Conservation (phyloP, 2,113 vertebrate species). For the Scopus umbretta region DNA sequence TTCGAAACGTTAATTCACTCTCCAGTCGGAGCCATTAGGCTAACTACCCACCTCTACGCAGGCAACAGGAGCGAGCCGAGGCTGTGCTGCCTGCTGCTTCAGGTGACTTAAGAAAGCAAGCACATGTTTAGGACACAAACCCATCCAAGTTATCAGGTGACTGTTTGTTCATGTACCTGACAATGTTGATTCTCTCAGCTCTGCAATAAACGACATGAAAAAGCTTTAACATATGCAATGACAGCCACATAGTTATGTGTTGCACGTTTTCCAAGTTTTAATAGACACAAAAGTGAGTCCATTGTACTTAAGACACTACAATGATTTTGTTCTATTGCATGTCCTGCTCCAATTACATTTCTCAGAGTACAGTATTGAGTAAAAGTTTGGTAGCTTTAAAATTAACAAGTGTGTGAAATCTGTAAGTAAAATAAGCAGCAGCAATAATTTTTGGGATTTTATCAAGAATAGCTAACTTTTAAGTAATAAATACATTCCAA, state of each 20-base stretch:
- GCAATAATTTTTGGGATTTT: slow-evolving; percentile 68
- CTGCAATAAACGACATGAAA: rapidly evolving
- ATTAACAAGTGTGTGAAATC: slow-evolving; percentile 62
- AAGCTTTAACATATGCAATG: not conserved
- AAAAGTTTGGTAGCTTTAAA: slow-evolving; percentile 55
- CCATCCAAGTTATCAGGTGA: not conserved
- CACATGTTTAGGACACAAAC: not conserved
- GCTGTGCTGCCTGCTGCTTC: not conserved
- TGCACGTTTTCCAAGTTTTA: slow-evolving; percentile 67
- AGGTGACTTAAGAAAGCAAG: not conserved
- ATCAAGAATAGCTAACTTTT: slow-evolving; percentile 74
- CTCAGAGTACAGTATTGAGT: slow-evolving; percentile 51
- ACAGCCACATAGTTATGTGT: not conserved
- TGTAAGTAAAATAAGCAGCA: slow-evolving; percentile 81
- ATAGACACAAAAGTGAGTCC: slow-evolving; percentile 64
- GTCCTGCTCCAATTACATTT: slow-evolving; percentile 59
- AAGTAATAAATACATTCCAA: slow-evolving; percentile 91
- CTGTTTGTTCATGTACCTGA: not conserved
- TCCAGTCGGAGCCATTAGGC: not conserved
- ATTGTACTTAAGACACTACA: slow-evolving; percentile 63
- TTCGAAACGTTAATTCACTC: too few species aligned
- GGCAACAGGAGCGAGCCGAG: rapidly evolving
- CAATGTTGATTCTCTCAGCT: not conserved
- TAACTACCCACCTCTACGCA: rapidly evolving
- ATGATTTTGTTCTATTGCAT: slow-evolving; percentile 58